Conservation (phyloP, 2,113 vertebrate genomes). For the Columbina picui region DNA sequence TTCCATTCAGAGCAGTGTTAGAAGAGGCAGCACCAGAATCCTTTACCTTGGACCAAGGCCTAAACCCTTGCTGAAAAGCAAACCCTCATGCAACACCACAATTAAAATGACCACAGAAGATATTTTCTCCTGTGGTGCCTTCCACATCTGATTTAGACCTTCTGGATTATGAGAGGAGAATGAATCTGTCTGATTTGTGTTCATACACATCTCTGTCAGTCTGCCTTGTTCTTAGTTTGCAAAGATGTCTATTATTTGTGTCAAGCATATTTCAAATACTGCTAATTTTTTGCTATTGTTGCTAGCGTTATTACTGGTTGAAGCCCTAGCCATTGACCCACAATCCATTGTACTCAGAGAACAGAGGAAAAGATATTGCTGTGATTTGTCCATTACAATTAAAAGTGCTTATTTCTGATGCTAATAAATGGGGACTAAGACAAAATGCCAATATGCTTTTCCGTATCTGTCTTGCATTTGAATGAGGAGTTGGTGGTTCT, state of each 20-base stretch:
- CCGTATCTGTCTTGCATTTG: not conserved
- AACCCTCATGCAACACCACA: not conserved
- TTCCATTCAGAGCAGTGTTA: not conserved
- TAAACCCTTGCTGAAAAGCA: not conserved
- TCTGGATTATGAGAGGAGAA: not conserved
- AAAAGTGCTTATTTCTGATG: not conserved
- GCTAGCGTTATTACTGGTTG: not conserved
- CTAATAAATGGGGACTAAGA: not conserved
- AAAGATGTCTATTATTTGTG: not conserved
- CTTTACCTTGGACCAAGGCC: not conserved
- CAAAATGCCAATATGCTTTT: not conserved
- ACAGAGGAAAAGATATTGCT: not conserved
- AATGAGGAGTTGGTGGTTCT: not conserved
- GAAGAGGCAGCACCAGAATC: not conserved
- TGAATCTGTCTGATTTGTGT: not conserved
- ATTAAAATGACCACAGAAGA: not conserved
- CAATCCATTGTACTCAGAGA: fast-evolving
- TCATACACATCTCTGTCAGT: not conserved
- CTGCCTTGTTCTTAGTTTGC: not conserved
- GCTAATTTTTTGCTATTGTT: not conserved
- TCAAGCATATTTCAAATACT: not conserved
- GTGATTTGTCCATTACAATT: fast-evolving
- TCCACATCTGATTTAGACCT: not conserved
- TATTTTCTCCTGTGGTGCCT: not conserved
- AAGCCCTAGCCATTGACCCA: not conserved